Base-by-base conservation (phyloP, 2,113 vertebrate species). In the Chitala chitala region DNA sequence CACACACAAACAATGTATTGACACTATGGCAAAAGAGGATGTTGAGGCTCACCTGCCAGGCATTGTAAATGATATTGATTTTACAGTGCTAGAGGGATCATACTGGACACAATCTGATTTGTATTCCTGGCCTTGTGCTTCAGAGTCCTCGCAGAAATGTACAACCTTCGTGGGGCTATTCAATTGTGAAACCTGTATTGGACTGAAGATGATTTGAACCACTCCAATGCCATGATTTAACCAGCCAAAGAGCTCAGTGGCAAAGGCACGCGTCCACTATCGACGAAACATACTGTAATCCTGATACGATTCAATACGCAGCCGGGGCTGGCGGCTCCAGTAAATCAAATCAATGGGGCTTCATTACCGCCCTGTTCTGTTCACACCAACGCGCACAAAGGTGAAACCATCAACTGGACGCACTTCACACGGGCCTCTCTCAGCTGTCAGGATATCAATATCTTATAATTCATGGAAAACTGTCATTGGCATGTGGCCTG, bases 281-380 rank as follows among this genome's bases (percentile, higher is more conserved):
- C 40, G 50, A 75, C 3, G 29, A 33, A 56, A 56, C 59, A 40
- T 29, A 44, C 15, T 42, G 13, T n/a, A 56, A 33, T 58, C 58
- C 38, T 56, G 33, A 10, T 69, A 65, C n/a, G 58, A 75, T 69
- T 42, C 38, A 48, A 58, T 46, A 24, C 26, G 38, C 46, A 7
- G 6, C 58, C 20, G 36, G 38, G 64, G 26, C 7, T 56, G 36
- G 5, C 31, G n/a, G 31, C 22, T 13, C 46, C 22, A 7, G 7
- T 54, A 66, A 55, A 74, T 54, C 24, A 24, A 40, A 65, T 63
- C 29, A 66, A 53, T 54, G 31, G 24, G 20, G 29, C 29, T 54
- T 36, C 31, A 38, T 20, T 54, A 54, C 31, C 31, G 31, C 46
- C 53, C 68, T 29, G 13, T 46, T 69, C 53, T n/a, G 26, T 50